Evolutionary conservation across 1,140 invertebrate genomes (phyloP), one percentile per base, ranked within the genome.

Genomic region (Monochamus saltuarius): DNA sequence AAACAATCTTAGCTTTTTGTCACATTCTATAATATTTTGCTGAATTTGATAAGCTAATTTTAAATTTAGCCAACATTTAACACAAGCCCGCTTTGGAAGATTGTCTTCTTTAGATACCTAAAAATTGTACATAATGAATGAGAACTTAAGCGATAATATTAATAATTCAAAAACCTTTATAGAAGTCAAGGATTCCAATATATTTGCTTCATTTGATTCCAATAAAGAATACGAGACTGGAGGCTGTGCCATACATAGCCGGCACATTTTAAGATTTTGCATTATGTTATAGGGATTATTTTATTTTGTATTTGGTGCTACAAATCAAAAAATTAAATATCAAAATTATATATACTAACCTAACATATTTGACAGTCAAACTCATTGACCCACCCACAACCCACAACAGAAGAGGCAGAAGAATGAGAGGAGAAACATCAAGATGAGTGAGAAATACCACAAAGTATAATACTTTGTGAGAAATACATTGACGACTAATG

Each of bases 21-120:
- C 43, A 11, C 22, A 40, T 42, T 61, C 59, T 8, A 62, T 10
- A 38, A 62, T 50, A 13, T 47, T 45, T 29, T 43, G 49, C 45
- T 55, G 54, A 29, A 55, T 62, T 22, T 47, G 36, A 43, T 14
- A 52, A n/a, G 60, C 60, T 37, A 45, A 49, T 57, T 62, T 55
- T 34, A 62, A 40, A 42, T 46, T 55, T 13, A 50, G 16, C 13
- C 54, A 52, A 29, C 60, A 62, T 43, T 51, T 57, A 3, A 52
- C 38, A 53, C 60, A 62, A 34, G 55, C 60, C 13, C 13, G 45
- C 11, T 13, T 60, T 7, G 58, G 37, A 11, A 45, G 37, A 16
- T 11, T 11, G 8, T 53, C 51, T 7, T 47, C 35, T 38, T 55
- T 36, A 4, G 19, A 19, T 53, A 50, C 34, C 47, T 50, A 37